Evolutionary conservation across 2,797 vertebrate species (phyloP), one percentile per base, ranked within the genome.

Genomic region (Alca torda): DNA sequence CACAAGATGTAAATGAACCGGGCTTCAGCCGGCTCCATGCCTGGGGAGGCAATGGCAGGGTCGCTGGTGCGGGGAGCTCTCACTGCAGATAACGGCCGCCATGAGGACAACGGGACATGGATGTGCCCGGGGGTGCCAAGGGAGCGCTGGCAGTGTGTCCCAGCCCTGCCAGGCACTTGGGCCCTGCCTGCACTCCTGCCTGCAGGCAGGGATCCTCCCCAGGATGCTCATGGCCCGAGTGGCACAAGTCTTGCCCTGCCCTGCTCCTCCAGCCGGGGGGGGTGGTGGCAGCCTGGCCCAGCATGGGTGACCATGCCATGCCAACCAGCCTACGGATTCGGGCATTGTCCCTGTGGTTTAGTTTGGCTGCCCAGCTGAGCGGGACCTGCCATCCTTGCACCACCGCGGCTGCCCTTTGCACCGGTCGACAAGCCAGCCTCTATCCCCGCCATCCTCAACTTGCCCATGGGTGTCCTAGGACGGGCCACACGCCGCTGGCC

Each of bases 71-170:
- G 0, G 43, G 60, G 21, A 70, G 28, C 64, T 50, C 50, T 13
- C 3, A 1, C 17, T 2, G 7, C 53, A 18, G n/a, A 46, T 7
- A 16, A 21, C 0, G 43, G 41, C 46, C 3, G 16, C 57, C 3
- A 16, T 3, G 3, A 72, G 41, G 41, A 35, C 3, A 8, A 35
- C 0, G 12, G 70, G 65, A 25, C n/a, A 16, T 19, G 16, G 92
- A 54, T 0, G 33, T 33, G 48, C 25, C 63, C 5, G 2, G 51
- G 4, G 3, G 31, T 45, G 65, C 54, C 39, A 2, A 24, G 30
- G 19, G 26, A 19, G 8, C 1, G 3, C 30, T 18, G 78, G 45
- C 54, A 51, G 50, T 18, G 3, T 18, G 26, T 10, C 13, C 45
- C 39, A 23, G 45, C 46, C 54, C 77, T 53, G 67, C 48, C 74